Base-by-base conservation (phyloP, 1,140 invertebrate genomes). In the Samia ricini region DNA sequence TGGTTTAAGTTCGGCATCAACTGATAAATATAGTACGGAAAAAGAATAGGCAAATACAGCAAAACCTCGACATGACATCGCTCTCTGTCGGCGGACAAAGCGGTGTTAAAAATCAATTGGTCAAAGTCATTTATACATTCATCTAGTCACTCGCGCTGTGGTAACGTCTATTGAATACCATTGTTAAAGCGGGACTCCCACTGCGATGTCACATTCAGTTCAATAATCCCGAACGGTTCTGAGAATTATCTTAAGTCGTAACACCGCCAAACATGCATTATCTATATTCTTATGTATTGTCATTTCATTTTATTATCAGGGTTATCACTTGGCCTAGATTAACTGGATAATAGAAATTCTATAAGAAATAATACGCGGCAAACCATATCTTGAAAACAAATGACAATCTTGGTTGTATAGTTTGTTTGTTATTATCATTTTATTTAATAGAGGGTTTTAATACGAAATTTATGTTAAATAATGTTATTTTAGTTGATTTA, bases 91-190 rank as follows among this genome's bases (percentile, higher is more conserved):
- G 20, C 61, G 60, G 24, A 72, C 75, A 77, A 77, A 66, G 74
- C 69, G 69, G 77, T 74, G 77, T 87, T 76, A 81, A 79, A 55
- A 85, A 87, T 88, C 82, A 84, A 88, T 87, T 87, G 81, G 83
- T 85, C 81, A 85, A 83, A 85, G 83, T 86, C 77, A 75, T 76
- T 79, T 72, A 67, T 70, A 62, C 71, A 82, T 85, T 85, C 73
- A 77, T 62, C 69, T 68, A 57, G 66, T 69, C 66, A 60, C 60
- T 52, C 22, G 26, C 56, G 56, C 68, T 56, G 70, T 68, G 63
- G 66, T 64, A 72, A 75, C 66, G 68, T 75, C 72, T 81, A 66
- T 75, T 74, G 66, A 76, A 77, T 66, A 54, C 74, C 63, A 83
- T 83, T 85, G 83, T 89, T 65, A 63, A 68, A 26, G 68, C 64